These are phyloP conservation scores for Mormoops blainvillei DNA, from an alignment of 2,113 vertebrate species.

Conservation along the genomic window DNA sequence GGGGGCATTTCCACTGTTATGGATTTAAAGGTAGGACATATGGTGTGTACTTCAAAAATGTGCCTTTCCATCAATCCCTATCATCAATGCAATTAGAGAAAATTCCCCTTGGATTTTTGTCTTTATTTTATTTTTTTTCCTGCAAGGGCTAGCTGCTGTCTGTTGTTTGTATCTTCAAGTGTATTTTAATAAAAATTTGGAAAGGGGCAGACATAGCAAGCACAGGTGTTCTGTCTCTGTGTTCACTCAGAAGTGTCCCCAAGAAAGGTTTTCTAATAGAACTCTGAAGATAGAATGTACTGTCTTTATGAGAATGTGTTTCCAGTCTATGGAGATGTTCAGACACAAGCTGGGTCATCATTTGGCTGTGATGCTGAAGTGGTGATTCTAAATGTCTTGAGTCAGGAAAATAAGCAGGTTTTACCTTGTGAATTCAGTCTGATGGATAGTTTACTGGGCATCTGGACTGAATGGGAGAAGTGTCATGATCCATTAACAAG, in stretches of 20 bases:
- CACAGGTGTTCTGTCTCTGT: not conserved
- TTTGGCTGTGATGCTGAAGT: not conserved
- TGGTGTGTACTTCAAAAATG: not conserved
- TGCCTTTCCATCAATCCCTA: not conserved
- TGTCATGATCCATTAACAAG: not conserved
- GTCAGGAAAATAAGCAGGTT: slow-evolving; percentile 18
- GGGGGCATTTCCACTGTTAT: not conserved
- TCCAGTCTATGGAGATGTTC: not conserved
- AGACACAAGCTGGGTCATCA: not conserved
- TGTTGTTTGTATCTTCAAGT: not conserved
- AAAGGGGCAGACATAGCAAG: not conserved
- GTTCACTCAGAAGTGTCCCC: not conserved
- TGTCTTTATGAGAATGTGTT: not conserved
- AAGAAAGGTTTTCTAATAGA: not conserved
- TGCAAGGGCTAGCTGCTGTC: not conserved
- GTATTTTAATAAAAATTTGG: not conserved
- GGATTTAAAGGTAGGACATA: not conserved
- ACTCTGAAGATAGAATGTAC: not conserved
- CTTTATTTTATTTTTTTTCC: not conserved
- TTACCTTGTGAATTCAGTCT: not conserved
- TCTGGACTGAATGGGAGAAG: not conserved
- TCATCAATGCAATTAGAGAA: not conserved
- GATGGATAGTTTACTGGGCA: not conserved
- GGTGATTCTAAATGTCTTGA: not conserved
- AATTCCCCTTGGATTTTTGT: slow-evolving; percentile 13